phyloP scores from a whole-genome alignment of 2,113 vertebrate genomes.

The Centropristis striata region DNA sequence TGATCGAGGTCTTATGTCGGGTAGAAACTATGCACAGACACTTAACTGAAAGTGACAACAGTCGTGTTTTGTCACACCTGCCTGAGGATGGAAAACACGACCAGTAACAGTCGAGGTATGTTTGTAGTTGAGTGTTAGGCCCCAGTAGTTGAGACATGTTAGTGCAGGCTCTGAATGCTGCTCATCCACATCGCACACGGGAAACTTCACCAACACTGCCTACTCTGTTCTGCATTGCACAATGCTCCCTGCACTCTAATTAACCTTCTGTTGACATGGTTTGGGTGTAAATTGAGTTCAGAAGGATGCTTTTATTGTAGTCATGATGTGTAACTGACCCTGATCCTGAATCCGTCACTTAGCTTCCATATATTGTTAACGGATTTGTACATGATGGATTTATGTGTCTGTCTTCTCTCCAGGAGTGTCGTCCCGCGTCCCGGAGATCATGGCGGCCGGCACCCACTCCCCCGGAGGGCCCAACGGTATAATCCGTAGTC shows the following conservation, averaged over 20 bases:
- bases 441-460: constrained; percentile 96
- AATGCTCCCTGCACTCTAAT: constrained; percentile 23
- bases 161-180: constrained; percentile 65
- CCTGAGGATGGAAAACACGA: constrained; percentile 14
- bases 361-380: background rate
- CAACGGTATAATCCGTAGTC: constrained; percentile 98
- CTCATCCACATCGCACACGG: constrained; percentile 47
- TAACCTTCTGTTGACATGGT: constrained; percentile 15
- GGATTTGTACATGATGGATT: background rate
- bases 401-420: constrained; percentile 49
- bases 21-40: constrained; percentile 22
- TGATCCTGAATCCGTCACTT: background rate
- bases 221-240: constrained; percentile 17
- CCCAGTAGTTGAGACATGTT: constrained; percentile 46
- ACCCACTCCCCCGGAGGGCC: constrained; percentile 96
- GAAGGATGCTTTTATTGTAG: background rate
- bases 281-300: constrained; percentile 1
- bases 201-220: constrained; percentile 28
- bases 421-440: constrained; percentile 92
- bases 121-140: constrained; percentile 39
- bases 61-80: constrained; percentile 30
- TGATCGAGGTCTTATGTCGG: background rate
- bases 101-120: constrained; percentile 41
- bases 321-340: background rate
- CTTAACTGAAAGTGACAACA: constrained; percentile 4